A percentile compares a stretch with the other conserved stretches of the same genome.
Evolutionary conservation across 2,888 invertebrate genomes (phyloP).

Genomic region (Agriopis leucophaearia): DNA sequence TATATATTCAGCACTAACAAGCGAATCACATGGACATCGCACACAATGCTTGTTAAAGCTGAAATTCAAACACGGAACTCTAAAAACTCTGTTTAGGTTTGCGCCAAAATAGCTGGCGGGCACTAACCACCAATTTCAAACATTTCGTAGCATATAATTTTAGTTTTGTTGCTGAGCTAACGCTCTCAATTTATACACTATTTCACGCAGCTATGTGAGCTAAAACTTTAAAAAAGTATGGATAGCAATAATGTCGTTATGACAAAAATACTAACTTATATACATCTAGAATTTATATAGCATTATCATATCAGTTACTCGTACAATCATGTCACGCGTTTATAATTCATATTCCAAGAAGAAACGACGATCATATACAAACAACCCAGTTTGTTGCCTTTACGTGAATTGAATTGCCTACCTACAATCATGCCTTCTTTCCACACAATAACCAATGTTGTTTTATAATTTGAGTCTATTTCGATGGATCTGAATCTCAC

Average conservation of each 20-base stretch:
- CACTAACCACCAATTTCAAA: too few species aligned
- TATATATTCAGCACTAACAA: too few species aligned
- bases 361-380: conserved; percentile 16
- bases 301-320: neutral
- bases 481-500: neutral
- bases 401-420: conserved; percentile 29
- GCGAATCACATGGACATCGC: too few species aligned
- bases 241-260: too few species aligned
- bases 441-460: conserved; percentile 12
- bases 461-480: conserved; percentile 16
- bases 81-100: neutral
- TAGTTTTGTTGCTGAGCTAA: neutral
- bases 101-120: neutral
- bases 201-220: too few species aligned
- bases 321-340: conserved; percentile 17
- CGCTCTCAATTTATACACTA: too few species aligned
- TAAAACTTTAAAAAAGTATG: too few species aligned
- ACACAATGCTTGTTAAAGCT: conserved; percentile 1
- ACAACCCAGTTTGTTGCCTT: conserved; percentile 28
- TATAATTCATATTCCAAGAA: conserved; percentile 28
- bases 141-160: neutral
- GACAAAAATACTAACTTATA: too few species aligned
- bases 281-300: too few species aligned
- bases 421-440: conserved; percentile 8
- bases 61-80: neutral